These are phyloP conservation scores for Echinarachnius parma DNA, from an alignment of 53 echinoderm and acorn worm species.

Conservation along the genomic window DNA sequence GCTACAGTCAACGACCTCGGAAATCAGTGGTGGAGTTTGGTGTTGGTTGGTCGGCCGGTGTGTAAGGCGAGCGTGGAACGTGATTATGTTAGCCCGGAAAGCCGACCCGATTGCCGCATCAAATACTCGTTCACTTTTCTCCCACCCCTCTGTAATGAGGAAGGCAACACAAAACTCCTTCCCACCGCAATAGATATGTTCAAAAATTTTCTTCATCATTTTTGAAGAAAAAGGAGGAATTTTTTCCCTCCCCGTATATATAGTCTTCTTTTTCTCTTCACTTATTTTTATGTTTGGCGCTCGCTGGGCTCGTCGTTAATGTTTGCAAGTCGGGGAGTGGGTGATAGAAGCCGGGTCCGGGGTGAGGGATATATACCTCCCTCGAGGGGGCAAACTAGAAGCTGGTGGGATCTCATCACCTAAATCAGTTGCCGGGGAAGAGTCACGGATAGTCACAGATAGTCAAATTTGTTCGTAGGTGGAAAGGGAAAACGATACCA, in stretches of 20 bases:
- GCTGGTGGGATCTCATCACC: slow-evolving; percentile 43
- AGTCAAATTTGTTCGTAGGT: slow-evolving; percentile 48
- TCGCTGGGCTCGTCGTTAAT: slow-evolving; percentile 20
- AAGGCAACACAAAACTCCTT: slow-evolving; percentile 41
- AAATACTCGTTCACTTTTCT: slow-evolving; percentile 47
- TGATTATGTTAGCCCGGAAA: slow-evolving; percentile 56
- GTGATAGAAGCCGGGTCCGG: slow-evolving; percentile 33
- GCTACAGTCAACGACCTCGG: slow-evolving; percentile 49
- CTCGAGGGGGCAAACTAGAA: slow-evolving; percentile 48
- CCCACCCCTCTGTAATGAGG: slow-evolving; percentile 46
- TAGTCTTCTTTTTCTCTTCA: background rate
- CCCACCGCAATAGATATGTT: slow-evolving; percentile 47
- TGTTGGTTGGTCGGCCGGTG: slow-evolving; percentile 39
- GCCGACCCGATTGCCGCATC: slow-evolving; percentile 53
- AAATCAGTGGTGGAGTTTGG: slow-evolving; percentile 41
- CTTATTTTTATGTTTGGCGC: background rate
- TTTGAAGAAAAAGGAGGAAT: slow-evolving; percentile 33
- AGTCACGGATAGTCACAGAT: slow-evolving; percentile 52
- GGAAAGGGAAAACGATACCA: slow-evolving; percentile 46
- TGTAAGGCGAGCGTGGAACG: slow-evolving; percentile 55
- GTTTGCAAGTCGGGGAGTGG: slow-evolving; percentile 39
- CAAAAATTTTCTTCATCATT: slow-evolving; percentile 50
- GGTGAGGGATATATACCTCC: slow-evolving; percentile 44
- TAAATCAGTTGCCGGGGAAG: slow-evolving; percentile 53
- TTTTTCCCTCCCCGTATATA: background rate